phyloP scores from a whole-genome alignment of 2,888 invertebrate species.

The Drosophila prolongata region DNA sequence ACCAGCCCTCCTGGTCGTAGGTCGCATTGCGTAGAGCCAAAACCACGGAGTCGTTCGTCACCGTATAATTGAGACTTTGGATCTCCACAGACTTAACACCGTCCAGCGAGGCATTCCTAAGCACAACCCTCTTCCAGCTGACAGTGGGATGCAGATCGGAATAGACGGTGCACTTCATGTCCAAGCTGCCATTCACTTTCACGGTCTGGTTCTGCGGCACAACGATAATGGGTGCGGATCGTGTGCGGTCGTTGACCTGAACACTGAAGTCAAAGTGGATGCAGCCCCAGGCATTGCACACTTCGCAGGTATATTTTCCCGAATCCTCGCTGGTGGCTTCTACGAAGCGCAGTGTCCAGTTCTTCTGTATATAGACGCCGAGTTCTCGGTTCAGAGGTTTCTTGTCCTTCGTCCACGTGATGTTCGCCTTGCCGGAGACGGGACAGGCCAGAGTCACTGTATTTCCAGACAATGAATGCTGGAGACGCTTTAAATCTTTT shows the following conservation, averaged over 20 bases:
- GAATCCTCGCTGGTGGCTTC: conserved; percentile 92
- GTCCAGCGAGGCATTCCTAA: conserved; percentile 54
- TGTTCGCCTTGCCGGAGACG: conserved; percentile 90
- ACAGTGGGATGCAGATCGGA: conserved; percentile 94
- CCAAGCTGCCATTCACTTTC: conserved; percentile 89
- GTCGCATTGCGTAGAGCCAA: conserved; percentile 94
- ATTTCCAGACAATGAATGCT: conserved; percentile 89
- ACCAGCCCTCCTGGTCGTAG: conserved; percentile 96
- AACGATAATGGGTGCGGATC: conserved; percentile 93
- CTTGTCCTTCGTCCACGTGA: conserved; percentile 93
- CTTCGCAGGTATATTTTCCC: conserved; percentile 94
- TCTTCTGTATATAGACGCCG: conserved; percentile 88
- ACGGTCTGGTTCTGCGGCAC: conserved; percentile 93
- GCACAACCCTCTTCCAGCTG: conserved; percentile 88
- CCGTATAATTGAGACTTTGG: conserved; percentile 44
- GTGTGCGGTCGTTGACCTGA: conserved; percentile 91
- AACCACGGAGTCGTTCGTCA: conserved; percentile 85
- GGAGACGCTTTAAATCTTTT: conserved; percentile 2
- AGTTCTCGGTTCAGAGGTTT: conserved; percentile 87
- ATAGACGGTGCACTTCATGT: conserved; percentile 91
- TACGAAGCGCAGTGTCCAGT: conserved; percentile 91
- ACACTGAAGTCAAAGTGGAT: conserved; percentile 90
- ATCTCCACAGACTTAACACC: conserved; percentile 33
- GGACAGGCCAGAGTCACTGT: conserved; percentile 88
- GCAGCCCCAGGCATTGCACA: conserved; percentile 92